Base-by-base conservation (phyloP, 2,888 invertebrate species). In the Prosopocoilus inquinatus region DNA sequence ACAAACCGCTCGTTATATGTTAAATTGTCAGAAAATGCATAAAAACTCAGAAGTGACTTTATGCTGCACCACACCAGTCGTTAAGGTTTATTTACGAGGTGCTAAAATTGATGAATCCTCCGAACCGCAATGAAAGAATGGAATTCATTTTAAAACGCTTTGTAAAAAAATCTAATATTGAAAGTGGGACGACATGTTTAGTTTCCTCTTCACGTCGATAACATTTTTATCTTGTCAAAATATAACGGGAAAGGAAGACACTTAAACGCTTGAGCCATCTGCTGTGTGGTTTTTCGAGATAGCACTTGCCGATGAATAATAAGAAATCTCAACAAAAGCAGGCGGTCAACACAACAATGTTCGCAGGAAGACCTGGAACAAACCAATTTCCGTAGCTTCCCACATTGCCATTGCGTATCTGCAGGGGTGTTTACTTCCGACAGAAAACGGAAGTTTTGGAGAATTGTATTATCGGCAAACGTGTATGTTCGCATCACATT, bases 401-500 rank as follows among this genome's bases (percentile, higher is more conserved):
- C 32, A 32, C 34, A n/a, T 20, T 13, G 47, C 15, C 13, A 34
- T 28, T 28, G 46, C 33, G 2, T 47, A 47, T 47, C 47, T 47
- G 34, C 12, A 34, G 15, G 47, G 47, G 47, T 47, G 47, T 47
- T 47, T 47, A 47, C 47, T 47, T 47, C 47, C 47, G 33, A 33
- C 12, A 11, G 34, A 9, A 13, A 32, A 9, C 47, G 33, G 47
- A 47, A 47, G 33, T 47, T 47, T 47, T 47, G 47, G 20, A 34
- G 15, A 41, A 41, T 36, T 41, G 41, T 11, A 16, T 41, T 41
- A 41, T 41, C 41, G 13, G 41, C 41, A 15, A 41, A 41, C 15
- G 13, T 16, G 41, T 28, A 28, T 4, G 20, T 28, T 28, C 20
- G 20, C 2, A 20, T 20, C 20, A 20, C 20, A 20, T 20, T 20